phyloP scores from a whole-genome alignment of 2,797 vertebrate species.

The Oreortyx pictus region DNA sequence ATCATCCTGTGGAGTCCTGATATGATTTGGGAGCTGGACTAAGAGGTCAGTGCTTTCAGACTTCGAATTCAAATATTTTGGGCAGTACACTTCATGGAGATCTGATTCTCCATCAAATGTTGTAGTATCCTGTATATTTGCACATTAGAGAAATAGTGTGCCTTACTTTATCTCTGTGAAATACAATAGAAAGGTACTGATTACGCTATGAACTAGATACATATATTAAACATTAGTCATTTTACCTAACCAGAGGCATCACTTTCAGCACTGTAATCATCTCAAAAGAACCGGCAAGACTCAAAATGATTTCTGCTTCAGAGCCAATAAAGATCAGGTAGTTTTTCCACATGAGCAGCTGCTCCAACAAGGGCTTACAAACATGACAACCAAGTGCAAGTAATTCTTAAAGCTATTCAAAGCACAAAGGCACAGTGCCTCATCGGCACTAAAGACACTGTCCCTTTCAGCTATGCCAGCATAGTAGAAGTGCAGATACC shows the following conservation, averaged over 20 bases:
- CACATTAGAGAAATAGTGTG: not conserved
- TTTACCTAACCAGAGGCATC: not conserved
- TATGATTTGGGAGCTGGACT: not conserved
- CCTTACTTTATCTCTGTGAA: not conserved
- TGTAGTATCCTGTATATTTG: not conserved
- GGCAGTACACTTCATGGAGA: not conserved
- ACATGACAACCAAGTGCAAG: not conserved
- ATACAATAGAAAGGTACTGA: not conserved
- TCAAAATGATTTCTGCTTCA: not conserved
- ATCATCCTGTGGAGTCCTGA: not conserved
- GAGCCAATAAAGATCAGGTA: not conserved
- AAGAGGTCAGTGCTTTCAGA: not conserved
- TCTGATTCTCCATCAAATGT: not conserved
- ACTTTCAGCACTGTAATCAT: not conserved
- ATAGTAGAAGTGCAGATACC: not conserved
- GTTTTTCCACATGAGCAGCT: not conserved
- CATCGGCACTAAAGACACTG: not conserved
- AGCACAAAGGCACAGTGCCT: not conserved
- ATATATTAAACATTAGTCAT: not conserved
- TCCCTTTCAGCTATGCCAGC: not conserved
- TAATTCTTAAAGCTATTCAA: constrained; percentile 22
- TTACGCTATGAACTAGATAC: not conserved
- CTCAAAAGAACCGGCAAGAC: not conserved
- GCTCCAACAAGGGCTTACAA: not conserved
- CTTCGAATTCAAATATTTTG: not conserved